Evolutionary conservation across 1,140 invertebrate species (phyloP).

Genomic region (Neelides sp.): DNA sequence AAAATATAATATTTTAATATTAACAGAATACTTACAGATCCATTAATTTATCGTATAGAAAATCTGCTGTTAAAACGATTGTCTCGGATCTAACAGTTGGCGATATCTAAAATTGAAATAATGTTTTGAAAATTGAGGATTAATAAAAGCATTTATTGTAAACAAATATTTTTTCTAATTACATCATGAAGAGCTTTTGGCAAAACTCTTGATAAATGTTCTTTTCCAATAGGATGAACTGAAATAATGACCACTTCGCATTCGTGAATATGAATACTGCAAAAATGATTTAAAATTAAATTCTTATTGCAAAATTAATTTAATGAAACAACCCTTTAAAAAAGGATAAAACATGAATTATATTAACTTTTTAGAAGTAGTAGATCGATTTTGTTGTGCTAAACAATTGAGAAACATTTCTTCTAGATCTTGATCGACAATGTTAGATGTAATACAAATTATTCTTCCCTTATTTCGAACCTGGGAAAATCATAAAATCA

Average conservation of each 20-base stretch:
- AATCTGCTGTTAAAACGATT: conserved; percentile 50
- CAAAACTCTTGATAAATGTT: conserved; percentile 14
- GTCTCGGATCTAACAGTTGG: conserved; percentile 52
- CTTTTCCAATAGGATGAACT: conserved; percentile 24
- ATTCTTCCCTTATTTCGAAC: conserved; percentile 61
- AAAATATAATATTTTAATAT: background rate
- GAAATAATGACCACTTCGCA: conserved; percentile 40
- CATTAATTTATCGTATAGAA: conserved; percentile 14
- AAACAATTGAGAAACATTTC: conserved; percentile 64
- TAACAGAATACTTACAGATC: conserved; percentile 12
- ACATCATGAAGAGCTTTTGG: conserved; percentile 24
- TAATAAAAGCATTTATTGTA: background rate
- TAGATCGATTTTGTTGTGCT: conserved; percentile 65
- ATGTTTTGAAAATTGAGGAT: conserved; percentile 20
- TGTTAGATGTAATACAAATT: conserved; percentile 73
- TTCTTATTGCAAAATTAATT: conserved; percentile 27
- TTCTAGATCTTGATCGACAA: conserved; percentile 67
- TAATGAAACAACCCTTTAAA: conserved; percentile 7
- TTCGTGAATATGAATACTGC: conserved; percentile 59
- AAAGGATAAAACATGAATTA: no score
- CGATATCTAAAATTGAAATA: conserved; percentile 43
- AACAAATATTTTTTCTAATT: background rate
- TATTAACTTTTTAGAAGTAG: conserved; percentile 46
- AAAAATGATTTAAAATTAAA: conserved; percentile 33
- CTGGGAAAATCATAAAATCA: conserved; percentile 25